A percentile compares a stretch with the other conserved stretches of the same genome.
These are phyloP conservation scores for Imbricaverruca yamaguchii DNA, from an alignment of 2,888 invertebrate genomes.

Conservation along the genomic window DNA sequence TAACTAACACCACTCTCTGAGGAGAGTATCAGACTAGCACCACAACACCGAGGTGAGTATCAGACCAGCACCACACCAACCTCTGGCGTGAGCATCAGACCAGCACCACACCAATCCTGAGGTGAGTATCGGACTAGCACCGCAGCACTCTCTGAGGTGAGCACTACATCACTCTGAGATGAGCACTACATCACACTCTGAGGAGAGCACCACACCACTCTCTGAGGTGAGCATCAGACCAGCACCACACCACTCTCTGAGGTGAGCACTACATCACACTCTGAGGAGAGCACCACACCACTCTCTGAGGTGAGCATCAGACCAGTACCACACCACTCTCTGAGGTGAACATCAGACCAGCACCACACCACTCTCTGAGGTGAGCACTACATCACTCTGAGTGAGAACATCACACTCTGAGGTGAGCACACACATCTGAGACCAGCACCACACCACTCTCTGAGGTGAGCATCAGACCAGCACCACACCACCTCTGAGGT, in stretches of 20 bases:
- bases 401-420: not conserved
- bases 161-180: not conserved
- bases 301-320: not conserved
- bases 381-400: no score
- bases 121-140: not conserved
- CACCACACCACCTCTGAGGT: not conserved
- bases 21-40: not conserved
- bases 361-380: not conserved
- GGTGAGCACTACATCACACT: not conserved
- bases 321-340: not conserved
- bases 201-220: not conserved
- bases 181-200: not conserved
- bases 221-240: not conserved
- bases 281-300: not conserved
- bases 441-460: not conserved
- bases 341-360: not conserved
- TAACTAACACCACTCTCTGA: not conserved
- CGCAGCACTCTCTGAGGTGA: not conserved
- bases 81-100: not conserved
- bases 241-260: not conserved
- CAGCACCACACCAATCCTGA: no score
- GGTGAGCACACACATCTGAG: not conserved
- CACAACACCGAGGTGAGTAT: not conserved
- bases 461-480: not conserved
- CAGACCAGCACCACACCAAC: not conserved